phyloP scores from a whole-genome alignment of 2,797 vertebrate species.

The Valencia hispanica region DNA sequence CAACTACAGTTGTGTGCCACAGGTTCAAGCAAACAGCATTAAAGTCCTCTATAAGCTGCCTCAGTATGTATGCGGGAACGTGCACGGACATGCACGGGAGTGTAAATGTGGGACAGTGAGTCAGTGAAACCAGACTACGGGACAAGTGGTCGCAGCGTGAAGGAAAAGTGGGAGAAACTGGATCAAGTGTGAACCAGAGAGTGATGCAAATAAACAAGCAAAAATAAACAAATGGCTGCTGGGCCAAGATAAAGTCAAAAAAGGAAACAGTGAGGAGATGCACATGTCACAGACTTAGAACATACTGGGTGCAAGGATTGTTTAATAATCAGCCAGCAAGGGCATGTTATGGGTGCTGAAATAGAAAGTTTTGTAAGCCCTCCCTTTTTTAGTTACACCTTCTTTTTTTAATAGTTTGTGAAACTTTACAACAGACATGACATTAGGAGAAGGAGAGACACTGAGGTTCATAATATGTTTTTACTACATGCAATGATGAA shows the following conservation, averaged over 20 bases:
- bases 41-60: constrained; percentile 5
- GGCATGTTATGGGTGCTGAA: not conserved
- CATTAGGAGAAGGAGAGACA: not conserved
- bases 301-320: not conserved
- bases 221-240: constrained; percentile 67
- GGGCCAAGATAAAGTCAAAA: constrained; percentile 24
- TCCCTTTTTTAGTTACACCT: not conserved
- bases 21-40: constrained; percentile 21
- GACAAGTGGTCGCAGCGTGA: constrained; percentile 55
- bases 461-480: not conserved
- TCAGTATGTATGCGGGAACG: constrained; percentile 9
- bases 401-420: not conserved
- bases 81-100: not conserved
- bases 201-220: constrained; percentile 75
- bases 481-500: not conserved
- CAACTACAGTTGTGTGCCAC: constrained; percentile 24
- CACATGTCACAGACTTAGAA: constrained; percentile 6
- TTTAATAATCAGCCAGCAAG: not conserved
- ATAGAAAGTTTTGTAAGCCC: not conserved
- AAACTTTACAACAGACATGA: not conserved
- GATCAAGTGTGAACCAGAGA: constrained; percentile 77
- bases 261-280: constrained; percentile 22
- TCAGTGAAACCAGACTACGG: constrained; percentile 25
- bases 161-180: constrained; percentile 78
- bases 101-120: constrained; percentile 31